These are phyloP conservation scores for Heloderma charlesbogerti DNA, from an alignment of 2,113 vertebrate genomes.

Conservation along the genomic window DNA sequence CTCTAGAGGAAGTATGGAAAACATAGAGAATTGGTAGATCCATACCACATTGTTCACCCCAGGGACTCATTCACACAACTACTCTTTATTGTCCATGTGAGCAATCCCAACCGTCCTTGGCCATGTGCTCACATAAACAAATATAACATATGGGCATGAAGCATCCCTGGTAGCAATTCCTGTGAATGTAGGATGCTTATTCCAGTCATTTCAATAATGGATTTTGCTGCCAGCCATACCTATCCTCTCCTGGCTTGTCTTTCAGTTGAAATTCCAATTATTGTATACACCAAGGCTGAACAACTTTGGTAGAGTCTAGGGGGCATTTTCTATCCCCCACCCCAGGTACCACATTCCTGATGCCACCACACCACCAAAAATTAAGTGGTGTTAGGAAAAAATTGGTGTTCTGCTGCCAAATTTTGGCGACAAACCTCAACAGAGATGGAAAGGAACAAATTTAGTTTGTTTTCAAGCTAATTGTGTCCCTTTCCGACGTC, in stretches of 20 bases:
- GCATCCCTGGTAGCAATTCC: neutral
- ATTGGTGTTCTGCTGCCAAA: too few species aligned
- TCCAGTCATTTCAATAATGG: neutral
- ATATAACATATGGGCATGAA: neutral
- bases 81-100: neutral
- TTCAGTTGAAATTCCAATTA: neutral
- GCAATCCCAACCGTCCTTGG: neutral
- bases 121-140: neutral
- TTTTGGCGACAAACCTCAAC: too few species aligned
- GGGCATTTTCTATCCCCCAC: too few species aligned
- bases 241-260: neutral
- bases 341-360: too few species aligned
- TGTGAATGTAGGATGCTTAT: neutral
- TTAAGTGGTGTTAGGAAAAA: too few species aligned
- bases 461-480: too few species aligned
- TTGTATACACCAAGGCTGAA: neutral
- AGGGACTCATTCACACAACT: neutral
- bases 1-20: neutral
- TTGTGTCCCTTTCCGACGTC: too few species aligned
- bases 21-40: neutral
- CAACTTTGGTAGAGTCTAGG: too few species aligned
- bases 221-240: neutral
- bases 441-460: too few species aligned
- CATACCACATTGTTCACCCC: neutral
- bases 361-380: too few species aligned